These are phyloP conservation scores for Chloroclysta siterata DNA, from an alignment of 2,888 invertebrate genomes.

Conservation along the genomic window DNA sequence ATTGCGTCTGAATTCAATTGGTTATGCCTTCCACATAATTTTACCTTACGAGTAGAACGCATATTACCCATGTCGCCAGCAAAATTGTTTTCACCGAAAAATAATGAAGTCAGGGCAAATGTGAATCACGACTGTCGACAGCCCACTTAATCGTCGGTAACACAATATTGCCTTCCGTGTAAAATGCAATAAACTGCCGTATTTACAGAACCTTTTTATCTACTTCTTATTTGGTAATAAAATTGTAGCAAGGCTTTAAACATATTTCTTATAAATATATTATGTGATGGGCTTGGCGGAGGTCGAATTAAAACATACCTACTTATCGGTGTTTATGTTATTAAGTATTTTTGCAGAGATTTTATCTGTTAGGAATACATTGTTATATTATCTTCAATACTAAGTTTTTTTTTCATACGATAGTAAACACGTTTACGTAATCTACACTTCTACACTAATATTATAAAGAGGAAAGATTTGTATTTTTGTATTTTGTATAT, in stretches of 20 bases:
- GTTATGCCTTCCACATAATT: conserved; percentile 25
- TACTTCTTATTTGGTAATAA: conserved; percentile 46
- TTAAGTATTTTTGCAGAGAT: conserved; percentile 13
- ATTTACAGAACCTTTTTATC: conserved; percentile 47
- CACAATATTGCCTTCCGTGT: conserved; percentile 63
- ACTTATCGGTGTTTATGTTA: conserved; percentile 18
- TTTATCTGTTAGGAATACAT: conserved; percentile 2
- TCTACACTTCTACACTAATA: no score
- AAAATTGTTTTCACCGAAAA: conserved; percentile 41
- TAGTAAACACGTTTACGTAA: no score
- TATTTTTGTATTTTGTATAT: no score
- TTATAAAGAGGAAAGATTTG: no score
- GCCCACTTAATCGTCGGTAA: conserved; percentile 64
- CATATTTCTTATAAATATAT: conserved; percentile 35
- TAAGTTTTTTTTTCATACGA: background rate
- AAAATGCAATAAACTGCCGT: conserved; percentile 50
- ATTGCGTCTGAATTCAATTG: conserved; percentile 27
- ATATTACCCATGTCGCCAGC: conserved; percentile 24
- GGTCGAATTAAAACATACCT: conserved; percentile 24
- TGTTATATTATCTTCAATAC: background rate
- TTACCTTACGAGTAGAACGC: conserved; percentile 9
- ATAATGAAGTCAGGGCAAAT: conserved; percentile 56
- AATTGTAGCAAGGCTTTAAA: conserved; percentile 47
- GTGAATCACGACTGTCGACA: conserved; percentile 65
- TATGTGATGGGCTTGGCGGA: conserved; percentile 32